Base-by-base conservation (phyloP, 2,797 vertebrate species). In the Rhinogobio ventralis region DNA sequence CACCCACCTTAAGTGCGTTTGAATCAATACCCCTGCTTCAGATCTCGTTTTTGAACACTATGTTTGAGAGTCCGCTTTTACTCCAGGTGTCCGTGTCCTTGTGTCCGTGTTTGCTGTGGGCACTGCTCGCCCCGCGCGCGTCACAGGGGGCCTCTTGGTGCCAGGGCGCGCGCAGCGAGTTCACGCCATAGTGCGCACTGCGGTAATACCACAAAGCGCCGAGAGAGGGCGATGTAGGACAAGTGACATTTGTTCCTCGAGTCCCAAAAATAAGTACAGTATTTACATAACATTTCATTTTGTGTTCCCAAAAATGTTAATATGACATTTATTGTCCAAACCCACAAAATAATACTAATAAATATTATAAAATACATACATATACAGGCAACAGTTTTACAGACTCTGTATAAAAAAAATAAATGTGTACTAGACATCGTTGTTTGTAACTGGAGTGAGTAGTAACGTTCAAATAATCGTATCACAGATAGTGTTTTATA, bases 1-100 rank as follows among this genome's bases (percentile, higher is more conserved):
- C 17, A 68, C 82, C 14, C 36, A 83, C 82, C 82, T 83, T 14
- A 77, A 74, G 15, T 11, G 42, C 25, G 15, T 15, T 5, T 25
- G 23, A 68, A 77, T 23, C 5, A 14, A 20, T 79, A 3, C 28
- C n/a, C 25, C 60, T 23, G n/a, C 10, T 42, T 49, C 23, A 33
- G 13, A 51, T 53, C 42, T 25, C 25, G 25, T 28, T 30, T 62
- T 60, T 62, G n/a, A 6, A 49, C 51, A 51, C 25, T 4, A 8
- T 33, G 42, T 62, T 20, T 64, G 28, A 25, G 20, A 7, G 57
- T 51, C 30, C 23, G 13, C 20, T 64, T 74, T 39, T 75, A 17
- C 5, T 42, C 14, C 39, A 36, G 28, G 30, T 39, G 55, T 60
- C 36, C 8, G 53, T 67, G 60, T 45, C 62, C 73, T 83, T 83